Evolutionary conservation across 2,797 vertebrate genomes (phyloP).

Genomic region (Hippopotamyrus pictus): DNA sequence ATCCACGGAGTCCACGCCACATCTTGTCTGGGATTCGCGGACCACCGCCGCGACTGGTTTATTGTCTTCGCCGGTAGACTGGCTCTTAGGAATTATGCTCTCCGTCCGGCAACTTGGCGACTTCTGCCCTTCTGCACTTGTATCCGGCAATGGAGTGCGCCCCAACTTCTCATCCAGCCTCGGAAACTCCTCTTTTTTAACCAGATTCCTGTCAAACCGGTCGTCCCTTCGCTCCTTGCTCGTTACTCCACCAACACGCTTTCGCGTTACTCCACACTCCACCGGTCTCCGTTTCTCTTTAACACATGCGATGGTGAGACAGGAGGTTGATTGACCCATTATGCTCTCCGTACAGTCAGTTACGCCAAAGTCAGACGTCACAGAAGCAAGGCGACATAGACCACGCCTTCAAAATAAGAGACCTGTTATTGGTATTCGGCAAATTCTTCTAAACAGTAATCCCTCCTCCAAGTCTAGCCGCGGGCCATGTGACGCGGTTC

Average conservation of each 20-base stretch:
- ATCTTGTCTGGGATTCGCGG: slow-evolving; percentile 26
- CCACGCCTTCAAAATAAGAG: slow-evolving; percentile 24
- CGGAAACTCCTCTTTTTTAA: slow-evolving; percentile 56
- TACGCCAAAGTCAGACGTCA: slow-evolving; percentile 8
- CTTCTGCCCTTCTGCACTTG: slow-evolving; percentile 37
- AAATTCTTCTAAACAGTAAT: neutral
- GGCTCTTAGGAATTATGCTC: slow-evolving; percentile 22
- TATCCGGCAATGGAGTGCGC: slow-evolving; percentile 33
- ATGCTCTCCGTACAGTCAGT: slow-evolving; percentile 49
- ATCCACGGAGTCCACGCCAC: slow-evolving; percentile 38
- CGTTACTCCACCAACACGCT: slow-evolving; percentile 31
- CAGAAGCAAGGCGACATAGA: neutral
- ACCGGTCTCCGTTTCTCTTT: slow-evolving; percentile 42
- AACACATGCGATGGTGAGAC: slow-evolving; percentile 29
- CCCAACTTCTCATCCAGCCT: slow-evolving; percentile 51
- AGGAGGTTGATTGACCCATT: slow-evolving; percentile 64
- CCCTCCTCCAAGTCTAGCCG: neutral
- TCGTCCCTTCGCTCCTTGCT: slow-evolving; percentile 31
- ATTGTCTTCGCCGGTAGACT: slow-evolving; percentile 24
- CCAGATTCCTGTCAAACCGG: slow-evolving; percentile 46
- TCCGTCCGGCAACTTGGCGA: slow-evolving; percentile 44
- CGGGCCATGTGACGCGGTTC: neutral
- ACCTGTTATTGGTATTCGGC: neutral
- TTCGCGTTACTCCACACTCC: slow-evolving; percentile 26
- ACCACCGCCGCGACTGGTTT: neutral